These are phyloP conservation scores for Centropus unirufus DNA, from an alignment of 2,113 vertebrate species.

Conservation along the genomic window DNA sequence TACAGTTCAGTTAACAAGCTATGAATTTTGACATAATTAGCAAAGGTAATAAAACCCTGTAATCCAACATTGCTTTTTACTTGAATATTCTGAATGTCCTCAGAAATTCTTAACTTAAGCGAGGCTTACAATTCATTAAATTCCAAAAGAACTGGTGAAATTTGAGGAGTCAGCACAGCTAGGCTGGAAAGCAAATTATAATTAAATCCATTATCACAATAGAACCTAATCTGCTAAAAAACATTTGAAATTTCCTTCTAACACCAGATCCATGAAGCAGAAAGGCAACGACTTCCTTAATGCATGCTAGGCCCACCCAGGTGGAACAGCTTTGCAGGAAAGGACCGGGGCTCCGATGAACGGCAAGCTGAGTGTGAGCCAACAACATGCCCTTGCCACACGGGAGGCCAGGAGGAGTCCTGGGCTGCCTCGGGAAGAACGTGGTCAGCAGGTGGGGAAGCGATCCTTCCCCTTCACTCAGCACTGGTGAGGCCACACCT, in stretches of 20 bases:
- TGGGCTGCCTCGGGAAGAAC: neutral
- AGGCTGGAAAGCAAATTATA: neutral
- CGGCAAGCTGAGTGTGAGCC: neutral
- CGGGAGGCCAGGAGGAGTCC: neutral
- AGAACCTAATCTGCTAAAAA: neutral
- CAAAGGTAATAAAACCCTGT: constrained; percentile 6
- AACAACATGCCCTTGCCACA: neutral
- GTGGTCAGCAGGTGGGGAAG: neutral
- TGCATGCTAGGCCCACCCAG: neutral
- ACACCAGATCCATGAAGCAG: neutral
- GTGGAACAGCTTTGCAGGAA: neutral
- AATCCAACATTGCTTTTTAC: neutral
- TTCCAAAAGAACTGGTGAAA: neutral
- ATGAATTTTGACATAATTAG: constrained; percentile 12
- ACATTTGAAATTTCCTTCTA: neutral
- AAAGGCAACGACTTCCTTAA: neutral
- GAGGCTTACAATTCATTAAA: neutral
- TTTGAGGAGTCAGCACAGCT: neutral
- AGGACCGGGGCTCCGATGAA: neutral
- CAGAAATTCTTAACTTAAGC: neutral
- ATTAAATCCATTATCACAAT: neutral
- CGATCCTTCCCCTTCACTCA: neutral
- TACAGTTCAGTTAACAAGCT: neutral
- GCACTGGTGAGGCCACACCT: neutral
- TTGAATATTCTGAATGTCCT: neutral